A percentile compares a stretch with the other conserved stretches of the same genome.
Evolutionary conservation across 2,888 invertebrate genomes (phyloP).

Genomic region (Drosophila subsilvestris): DNA sequence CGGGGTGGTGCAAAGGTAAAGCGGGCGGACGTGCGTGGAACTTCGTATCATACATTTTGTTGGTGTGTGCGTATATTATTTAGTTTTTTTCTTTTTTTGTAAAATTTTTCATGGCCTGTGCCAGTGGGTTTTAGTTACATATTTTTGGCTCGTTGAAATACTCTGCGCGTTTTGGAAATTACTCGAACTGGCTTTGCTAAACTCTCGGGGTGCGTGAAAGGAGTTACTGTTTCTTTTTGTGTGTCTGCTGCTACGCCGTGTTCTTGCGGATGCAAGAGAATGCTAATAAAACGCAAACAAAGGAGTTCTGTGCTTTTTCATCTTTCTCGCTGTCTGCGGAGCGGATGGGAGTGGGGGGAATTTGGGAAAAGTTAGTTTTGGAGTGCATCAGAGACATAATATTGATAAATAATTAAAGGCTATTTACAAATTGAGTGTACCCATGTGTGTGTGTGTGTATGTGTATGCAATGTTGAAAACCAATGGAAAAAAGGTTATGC

Average conservation of each 20-base stretch:
- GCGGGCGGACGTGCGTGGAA: conserved; percentile 71
- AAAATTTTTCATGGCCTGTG: conserved; percentile 13
- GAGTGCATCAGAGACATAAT: conserved; percentile 35
- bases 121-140: conserved; percentile 13
- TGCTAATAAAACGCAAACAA: conserved; percentile 42
- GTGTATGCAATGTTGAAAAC: conserved; percentile 48
- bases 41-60: conserved; percentile 51
- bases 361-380: conserved; percentile 23
- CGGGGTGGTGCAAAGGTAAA: conserved; percentile 43
- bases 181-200: conserved; percentile 9
- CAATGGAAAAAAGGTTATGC: conserved; percentile 42
- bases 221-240: conserved; percentile 26
- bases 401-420: conserved; percentile 45
- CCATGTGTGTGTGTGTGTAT: conserved; percentile 12
- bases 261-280: conserved; percentile 26
- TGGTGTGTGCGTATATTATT: conserved; percentile 36
- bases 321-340: conserved; percentile 11
- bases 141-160: conserved; percentile 8
- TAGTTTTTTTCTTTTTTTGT: conserved; percentile 35
- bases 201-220: conserved; percentile 7
- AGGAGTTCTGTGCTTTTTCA: conserved; percentile 35
- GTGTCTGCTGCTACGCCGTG: conserved; percentile 45
- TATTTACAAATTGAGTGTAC: conserved; percentile 18
- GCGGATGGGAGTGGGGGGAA: conserved; percentile 6
- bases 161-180: neutral